These are phyloP conservation scores for Eidolon dupreanum DNA, from an alignment of 2,797 vertebrate species.

Conservation along the genomic window DNA sequence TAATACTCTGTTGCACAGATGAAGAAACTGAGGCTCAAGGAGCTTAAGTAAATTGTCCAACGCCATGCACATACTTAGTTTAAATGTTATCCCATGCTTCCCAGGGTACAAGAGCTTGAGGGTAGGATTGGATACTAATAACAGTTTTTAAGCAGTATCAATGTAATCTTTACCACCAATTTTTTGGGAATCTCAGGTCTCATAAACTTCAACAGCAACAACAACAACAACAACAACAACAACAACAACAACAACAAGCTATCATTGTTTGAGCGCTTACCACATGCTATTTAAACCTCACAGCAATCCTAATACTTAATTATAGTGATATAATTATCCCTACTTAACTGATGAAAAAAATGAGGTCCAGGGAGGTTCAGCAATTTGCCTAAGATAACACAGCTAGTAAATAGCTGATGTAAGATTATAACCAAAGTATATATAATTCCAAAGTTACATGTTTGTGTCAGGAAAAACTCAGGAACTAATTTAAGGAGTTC, in stretches of 20 bases:
- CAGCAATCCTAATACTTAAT: not conserved
- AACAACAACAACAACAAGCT: not conserved
- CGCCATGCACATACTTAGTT: not conserved
- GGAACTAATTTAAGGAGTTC: not conserved
- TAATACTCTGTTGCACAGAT: not conserved
- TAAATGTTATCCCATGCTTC: not conserved
- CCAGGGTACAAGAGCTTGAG: not conserved
- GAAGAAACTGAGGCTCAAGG: not conserved
- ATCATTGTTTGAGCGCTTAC: not conserved
- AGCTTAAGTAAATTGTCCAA: not conserved
- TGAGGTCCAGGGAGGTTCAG: not conserved
- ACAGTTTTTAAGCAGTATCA: not conserved
- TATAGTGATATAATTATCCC: not conserved
- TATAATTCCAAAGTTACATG: not conserved
- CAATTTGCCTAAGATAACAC: not conserved
- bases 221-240: not conserved
- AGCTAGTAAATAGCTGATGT: not conserved
- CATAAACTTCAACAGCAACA: not conserved
- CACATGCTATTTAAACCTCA: not conserved
- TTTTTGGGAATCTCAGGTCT: not conserved
- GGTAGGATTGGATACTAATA: not conserved
- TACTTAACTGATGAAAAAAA: not conserved
- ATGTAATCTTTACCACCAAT: not conserved
- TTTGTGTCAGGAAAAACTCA: not conserved
- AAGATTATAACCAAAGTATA: not conserved